Conservation (phyloP, 2,888 invertebrate genomes). For the Yponomeuta sedellus region DNA sequence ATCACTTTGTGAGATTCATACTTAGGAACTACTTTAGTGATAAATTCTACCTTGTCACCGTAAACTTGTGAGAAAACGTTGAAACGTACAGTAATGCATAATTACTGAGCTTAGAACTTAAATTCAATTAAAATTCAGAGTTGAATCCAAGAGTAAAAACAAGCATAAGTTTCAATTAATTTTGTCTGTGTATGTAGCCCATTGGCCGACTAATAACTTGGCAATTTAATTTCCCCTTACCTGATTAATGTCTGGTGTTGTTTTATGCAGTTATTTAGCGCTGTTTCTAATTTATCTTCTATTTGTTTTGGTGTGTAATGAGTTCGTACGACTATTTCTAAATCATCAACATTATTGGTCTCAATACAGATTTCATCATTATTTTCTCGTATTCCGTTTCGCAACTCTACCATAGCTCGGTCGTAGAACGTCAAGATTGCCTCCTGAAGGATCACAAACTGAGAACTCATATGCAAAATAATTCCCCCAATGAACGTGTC, state of each 20-base stretch:
- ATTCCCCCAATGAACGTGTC: slow-evolving; percentile 66
- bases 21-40: background rate
- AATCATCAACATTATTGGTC: slow-evolving; percentile 1
- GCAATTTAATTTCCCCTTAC: slow-evolving; percentile 31
- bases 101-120: background rate
- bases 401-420: slow-evolving; percentile 44
- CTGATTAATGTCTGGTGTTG: slow-evolving; percentile 62
- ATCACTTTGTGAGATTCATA: too few relatives aligned
- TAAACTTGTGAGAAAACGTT: background rate
- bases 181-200: background rate
- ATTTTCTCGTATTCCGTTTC: slow-evolving; percentile 29
- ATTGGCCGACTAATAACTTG: background rate
- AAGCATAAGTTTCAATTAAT: background rate
- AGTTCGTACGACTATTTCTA: slow-evolving; percentile 36
- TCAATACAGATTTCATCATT: slow-evolving; percentile 23
- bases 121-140: background rate
- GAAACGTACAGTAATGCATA: background rate
- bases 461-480: slow-evolving; percentile 63
- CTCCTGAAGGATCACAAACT: slow-evolving; percentile 56
- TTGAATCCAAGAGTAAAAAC: background rate
- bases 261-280: slow-evolving; percentile 48
- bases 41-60: background rate
- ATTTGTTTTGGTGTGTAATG: slow-evolving; percentile 45
- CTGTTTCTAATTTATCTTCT: slow-evolving; percentile 44
- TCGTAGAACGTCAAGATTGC: slow-evolving; percentile 55